Evolutionary conservation across 2,797 vertebrate species (phyloP), one percentile per base, ranked within the genome.

Genomic region (Sebastes iracundus): DNA sequence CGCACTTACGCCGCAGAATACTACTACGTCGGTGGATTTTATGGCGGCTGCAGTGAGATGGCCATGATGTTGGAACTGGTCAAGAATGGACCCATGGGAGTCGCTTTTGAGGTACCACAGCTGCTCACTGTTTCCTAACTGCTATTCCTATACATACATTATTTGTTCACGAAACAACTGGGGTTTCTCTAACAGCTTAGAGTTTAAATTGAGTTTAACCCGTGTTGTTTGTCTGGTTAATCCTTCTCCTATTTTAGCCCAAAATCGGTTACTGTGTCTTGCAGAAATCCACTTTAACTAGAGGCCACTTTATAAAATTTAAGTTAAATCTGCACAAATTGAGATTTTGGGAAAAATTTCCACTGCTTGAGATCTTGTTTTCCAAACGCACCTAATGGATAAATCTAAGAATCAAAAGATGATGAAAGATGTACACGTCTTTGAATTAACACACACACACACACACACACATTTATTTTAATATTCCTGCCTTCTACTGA

Each of bases 11-110:
- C 95, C 0, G 96, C 97, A 0, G 94, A 98, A 7, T 99, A 99
- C 91, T 86, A 93, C 90, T 99, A 99, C 0, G 97, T 99, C 0
- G 99, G 99, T 1, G 98, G 98, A 0, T 99, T 99, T 89, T 99
- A 99, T 3, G 98, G 98, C 0, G 98, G 95, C 58, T 99, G 98
- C 95, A 99, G 96, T 18, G 98, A 99, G 92, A 91, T 82, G 3
- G 95, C 97, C 72, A 99, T 99, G 98, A 98, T 96, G 91, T 79
- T 95, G 0, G 98, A 99, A 53, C 96, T 99, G 79, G 95, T 99
- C n/a, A 88, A 91, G 5, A 94, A 93, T 0, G 98, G 99, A 8
- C 99, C 99, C 0, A 66, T 99, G 94, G 94, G 92, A 0, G 96
- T 99, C 35, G 95, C 97, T 20, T 97, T 99, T 13, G 97, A 99